Percentiles rank a stretch among this genome's conserved stretches.
Evolutionary conservation across 2,797 vertebrate species (phyloP).

Genomic region (Selene dorsalis): DNA sequence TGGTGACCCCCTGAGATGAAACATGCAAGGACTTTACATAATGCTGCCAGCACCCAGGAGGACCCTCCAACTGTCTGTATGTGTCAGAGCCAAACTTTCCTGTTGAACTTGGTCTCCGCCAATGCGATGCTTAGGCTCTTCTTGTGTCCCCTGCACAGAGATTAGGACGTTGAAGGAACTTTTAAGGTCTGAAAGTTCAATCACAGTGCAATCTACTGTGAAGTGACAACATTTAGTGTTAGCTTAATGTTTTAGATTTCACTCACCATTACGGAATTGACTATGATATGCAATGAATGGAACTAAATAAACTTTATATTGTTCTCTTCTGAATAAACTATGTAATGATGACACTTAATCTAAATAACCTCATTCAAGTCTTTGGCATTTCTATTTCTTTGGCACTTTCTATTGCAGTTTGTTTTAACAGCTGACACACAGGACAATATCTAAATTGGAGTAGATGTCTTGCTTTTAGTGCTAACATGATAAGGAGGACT

Average conservation of each 20-base stretch:
- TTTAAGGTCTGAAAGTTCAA: neutral
- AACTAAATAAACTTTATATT: neutral
- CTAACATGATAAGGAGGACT: neutral
- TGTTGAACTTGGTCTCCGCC: slow-evolving; percentile 23
- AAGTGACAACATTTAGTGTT: neutral
- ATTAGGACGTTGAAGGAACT: neutral
- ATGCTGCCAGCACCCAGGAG: slow-evolving; percentile 41
- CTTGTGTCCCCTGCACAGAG: neutral
- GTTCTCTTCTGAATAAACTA: neutral
- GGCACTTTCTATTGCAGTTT: neutral
- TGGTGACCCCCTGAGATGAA: slow-evolving; percentile 45
- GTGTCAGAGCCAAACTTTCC: slow-evolving; percentile 37
- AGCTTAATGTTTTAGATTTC: neutral
- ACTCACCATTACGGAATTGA: neutral
- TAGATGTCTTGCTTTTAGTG: neutral
- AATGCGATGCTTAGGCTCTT: slow-evolving; percentile 12
- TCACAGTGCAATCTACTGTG: neutral
- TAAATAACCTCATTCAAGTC: neutral
- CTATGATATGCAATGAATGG: neutral
- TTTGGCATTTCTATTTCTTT: neutral
- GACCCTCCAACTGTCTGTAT: slow-evolving; percentile 47
- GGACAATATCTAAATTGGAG: neutral
- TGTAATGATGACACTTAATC: neutral
- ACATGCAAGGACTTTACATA: slow-evolving; percentile 51
- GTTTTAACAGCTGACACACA: neutral